Evolutionary conservation across 92 coral and sea anemone species (phyloP).

Genomic region (Metridium senile): DNA sequence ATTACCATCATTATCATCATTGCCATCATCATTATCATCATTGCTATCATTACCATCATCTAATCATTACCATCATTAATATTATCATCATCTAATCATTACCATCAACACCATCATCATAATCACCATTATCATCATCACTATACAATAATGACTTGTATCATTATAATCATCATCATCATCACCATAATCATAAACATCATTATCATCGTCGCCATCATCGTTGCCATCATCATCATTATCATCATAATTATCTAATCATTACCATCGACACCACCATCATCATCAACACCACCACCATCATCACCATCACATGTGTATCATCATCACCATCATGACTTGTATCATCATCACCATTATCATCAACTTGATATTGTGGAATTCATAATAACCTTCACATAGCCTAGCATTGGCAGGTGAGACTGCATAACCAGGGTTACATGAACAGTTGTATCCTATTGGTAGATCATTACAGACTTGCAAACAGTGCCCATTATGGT

Average conservation of each 20-base stretch:
- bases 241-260: neutral
- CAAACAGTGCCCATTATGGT: constrained; percentile 82
- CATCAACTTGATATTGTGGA: neutral
- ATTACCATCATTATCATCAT: constrained; percentile 4
- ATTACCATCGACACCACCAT: neutral
- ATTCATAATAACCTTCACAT: constrained; percentile 67
- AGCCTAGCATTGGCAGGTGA: constrained; percentile 51
- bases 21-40: neutral
- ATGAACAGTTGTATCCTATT: constrained; percentile 83
- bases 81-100: neutral
- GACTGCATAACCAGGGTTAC: constrained; percentile 59
- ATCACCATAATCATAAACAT: neutral
- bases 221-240: neutral
- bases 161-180: neutral
- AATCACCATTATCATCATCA: neutral
- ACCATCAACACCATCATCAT: neutral
- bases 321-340: neutral
- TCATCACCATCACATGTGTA: neutral
- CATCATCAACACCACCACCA: neutral
- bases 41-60: neutral
- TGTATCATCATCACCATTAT: neutral
- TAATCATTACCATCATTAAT: neutral
- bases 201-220: neutral
- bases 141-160: neutral
- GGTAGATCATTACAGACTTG: constrained; percentile 73